Evolutionary conservation across 2,888 invertebrate species (phyloP), one percentile per base, ranked within the genome.

Genomic region (Hylaea fasciaria): DNA sequence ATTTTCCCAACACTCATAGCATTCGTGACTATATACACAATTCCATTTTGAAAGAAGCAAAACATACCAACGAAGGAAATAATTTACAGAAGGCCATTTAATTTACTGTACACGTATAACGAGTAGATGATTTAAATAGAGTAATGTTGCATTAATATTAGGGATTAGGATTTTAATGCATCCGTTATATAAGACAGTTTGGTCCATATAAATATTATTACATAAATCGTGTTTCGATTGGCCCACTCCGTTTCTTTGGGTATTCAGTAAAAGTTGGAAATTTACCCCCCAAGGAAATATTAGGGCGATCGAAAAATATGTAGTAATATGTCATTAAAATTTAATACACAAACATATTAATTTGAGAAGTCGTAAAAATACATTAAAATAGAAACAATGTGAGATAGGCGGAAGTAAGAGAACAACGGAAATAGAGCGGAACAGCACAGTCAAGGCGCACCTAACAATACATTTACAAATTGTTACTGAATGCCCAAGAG

Each of bases 81-180:
- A 87, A 89, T 87, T 86, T 89, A 91, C 89, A 89, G 91, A 92
- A 92, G 92, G 92, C 92, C 91, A 91, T 92, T 88, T 86, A 87
- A 85, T 83, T 87, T 85, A 91, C 90, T 91, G 91, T 92, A 92
- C 92, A 92, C 81, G 83, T 89, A 83, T 90, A 90, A 91, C 88
- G 83, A 91, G 82, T 87, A 90, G 89, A 91, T 90, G 90, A 90
- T 86, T n/a, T 86, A 87, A 81, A 85, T 84, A 89, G 86, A 89
- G 89, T 87, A 87, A 88, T 87, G 84, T 82, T 82, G 85, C 82
- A 85, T 87, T 89, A 87, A 88, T 85, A 88, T 88, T 89, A 89
- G 83, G 81, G 84, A 80, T 85, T 85, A 89, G 85, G 90, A 89
- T 85, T 66, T 86, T 87, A 87, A 90, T 89, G 85, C 81, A 84